Conservation (phyloP, 53 echinoderm and acorn worm species). For the Henricia sp. region DNA sequence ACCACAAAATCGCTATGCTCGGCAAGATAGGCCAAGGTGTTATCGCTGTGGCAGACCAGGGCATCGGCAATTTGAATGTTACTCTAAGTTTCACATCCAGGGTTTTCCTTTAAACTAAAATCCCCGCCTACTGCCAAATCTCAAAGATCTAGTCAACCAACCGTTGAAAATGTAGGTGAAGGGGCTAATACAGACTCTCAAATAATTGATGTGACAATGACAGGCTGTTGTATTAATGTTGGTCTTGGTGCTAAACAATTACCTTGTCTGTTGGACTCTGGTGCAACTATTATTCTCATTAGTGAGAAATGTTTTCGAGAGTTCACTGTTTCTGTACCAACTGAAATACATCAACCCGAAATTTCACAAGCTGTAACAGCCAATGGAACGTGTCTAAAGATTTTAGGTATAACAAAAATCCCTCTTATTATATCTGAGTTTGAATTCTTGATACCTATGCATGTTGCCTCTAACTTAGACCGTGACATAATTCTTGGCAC, state of each 20-base stretch:
- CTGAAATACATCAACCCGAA: too few relatives aligned
- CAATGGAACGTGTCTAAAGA: background rate
- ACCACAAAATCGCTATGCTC: background rate
- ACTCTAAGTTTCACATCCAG: constrained; percentile 18
- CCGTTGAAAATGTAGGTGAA: background rate
- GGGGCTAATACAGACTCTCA: background rate
- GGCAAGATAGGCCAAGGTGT: background rate
- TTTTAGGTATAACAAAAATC: background rate
- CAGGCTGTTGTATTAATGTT: too few relatives aligned
- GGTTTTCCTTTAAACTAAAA: constrained; percentile 16
- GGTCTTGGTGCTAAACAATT: background rate
- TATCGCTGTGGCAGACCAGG: constrained; percentile 27
- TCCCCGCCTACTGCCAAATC: background rate
- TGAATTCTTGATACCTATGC: background rate
- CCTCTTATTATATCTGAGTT: background rate
- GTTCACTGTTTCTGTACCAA: background rate
- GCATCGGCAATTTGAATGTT: constrained; percentile 27
- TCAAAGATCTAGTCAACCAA: background rate
- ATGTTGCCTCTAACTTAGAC: background rate
- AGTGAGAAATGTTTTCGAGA: constrained; percentile 3
- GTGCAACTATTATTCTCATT: background rate
- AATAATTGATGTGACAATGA: constrained; percentile 8
- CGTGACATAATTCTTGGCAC: constrained; percentile 4
- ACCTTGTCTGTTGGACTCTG: background rate
- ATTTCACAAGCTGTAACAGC: background rate